A percentile compares a stretch with the other conserved stretches of the same genome.
Evolutionary conservation across 2,797 vertebrate genomes (phyloP).

Genomic region (Nyctalus aviator): DNA sequence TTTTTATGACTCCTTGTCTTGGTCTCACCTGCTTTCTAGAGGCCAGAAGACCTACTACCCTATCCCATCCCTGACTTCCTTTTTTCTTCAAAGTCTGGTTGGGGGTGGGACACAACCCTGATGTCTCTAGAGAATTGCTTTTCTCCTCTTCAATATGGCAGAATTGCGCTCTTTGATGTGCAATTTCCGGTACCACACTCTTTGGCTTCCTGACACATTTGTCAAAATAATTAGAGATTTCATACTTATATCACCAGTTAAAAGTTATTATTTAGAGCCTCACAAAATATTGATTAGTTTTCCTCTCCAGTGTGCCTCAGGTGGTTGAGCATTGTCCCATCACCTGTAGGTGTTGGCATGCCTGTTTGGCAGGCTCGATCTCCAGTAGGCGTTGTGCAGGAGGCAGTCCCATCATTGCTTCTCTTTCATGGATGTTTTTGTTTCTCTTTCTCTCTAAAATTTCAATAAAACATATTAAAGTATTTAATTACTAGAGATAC

Average conservation of each 20-base stretch:
- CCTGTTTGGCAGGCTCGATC: no score
- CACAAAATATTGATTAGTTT: neutral
- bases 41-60: accelerated
- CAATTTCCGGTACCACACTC: neutral
- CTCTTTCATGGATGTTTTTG: no score
- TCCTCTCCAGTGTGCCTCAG: no score
- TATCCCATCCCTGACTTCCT: neutral
- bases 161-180: neutral
- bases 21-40: neutral
- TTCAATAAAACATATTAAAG: no score
- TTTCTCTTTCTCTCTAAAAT: no score
- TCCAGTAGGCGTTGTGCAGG: no score
- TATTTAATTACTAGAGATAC: neutral
- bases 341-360: no score
- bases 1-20: neutral
- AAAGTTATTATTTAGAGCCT: neutral
- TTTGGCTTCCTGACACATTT: neutral
- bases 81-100: neutral
- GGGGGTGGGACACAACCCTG: neutral
- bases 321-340: no score
- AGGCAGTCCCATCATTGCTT: no score
- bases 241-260: neutral
- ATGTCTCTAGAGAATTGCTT: neutral
- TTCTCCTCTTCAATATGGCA: neutral
- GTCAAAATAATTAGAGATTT: neutral